These are phyloP conservation scores for Sandelia bainsii DNA, from an alignment of 2,797 vertebrate species.

Conservation along the genomic window DNA sequence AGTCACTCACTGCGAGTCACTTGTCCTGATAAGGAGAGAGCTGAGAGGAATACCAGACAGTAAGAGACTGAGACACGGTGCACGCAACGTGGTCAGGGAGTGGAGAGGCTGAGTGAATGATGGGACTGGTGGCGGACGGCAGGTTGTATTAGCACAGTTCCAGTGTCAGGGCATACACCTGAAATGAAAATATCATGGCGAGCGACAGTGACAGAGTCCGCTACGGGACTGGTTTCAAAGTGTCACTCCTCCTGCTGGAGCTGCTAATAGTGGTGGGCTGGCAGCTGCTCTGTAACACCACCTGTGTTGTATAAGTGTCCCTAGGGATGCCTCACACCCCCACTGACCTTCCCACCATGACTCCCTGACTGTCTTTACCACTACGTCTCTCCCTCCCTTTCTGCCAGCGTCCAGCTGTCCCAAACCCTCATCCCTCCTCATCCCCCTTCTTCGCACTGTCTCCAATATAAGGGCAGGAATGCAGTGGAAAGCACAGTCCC, in stretches of 20 bases:
- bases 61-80: slow-evolving; percentile 14
- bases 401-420: slow-evolving; percentile 78
- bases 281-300: slow-evolving; percentile 85
- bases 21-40: slow-evolving; percentile 67
- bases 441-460: slow-evolving; percentile 22
- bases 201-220: slow-evolving; percentile 49
- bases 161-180: slow-evolving; percentile 40
- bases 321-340: slow-evolving; percentile 51
- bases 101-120: slow-evolving; percentile 33
- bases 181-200: slow-evolving; percentile 63
- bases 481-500: slow-evolving; percentile 67
- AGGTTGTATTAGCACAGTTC: slow-evolving; percentile 20
- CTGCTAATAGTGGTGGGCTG: slow-evolving; percentile 74
- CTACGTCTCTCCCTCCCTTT: slow-evolving; percentile 28
- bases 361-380: slow-evolving; percentile 47
- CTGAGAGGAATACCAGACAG: slow-evolving; percentile 26
- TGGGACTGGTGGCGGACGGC: slow-evolving; percentile 18
- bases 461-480: slow-evolving; percentile 83
- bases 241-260: slow-evolving; percentile 43
- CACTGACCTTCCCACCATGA: slow-evolving; percentile 69
- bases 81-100: slow-evolving; percentile 22
- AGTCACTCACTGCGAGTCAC: slow-evolving; percentile 39
- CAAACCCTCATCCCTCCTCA: slow-evolving; percentile 29
- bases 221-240: slow-evolving; percentile 52
- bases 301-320: slow-evolving; percentile 60